These are phyloP conservation scores for Pedetes capensis DNA, from an alignment of 2,113 vertebrate species.

Conservation along the genomic window DNA sequence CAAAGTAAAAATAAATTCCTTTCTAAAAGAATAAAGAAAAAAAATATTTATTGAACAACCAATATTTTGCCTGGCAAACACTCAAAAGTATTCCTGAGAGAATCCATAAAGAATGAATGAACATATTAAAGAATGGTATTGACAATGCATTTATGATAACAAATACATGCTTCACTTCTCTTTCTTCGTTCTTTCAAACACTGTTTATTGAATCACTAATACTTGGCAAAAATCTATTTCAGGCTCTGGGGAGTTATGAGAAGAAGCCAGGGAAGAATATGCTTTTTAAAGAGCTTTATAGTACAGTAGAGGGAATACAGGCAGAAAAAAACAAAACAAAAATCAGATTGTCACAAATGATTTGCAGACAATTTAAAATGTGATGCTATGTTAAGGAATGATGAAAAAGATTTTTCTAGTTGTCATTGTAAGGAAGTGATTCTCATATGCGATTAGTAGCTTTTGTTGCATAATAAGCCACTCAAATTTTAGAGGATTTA, in stretches of 20 bases:
- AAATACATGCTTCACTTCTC: neutral
- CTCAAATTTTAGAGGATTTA: neutral
- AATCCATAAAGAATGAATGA: neutral
- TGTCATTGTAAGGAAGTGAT: accelerated
- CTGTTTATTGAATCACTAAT: neutral
- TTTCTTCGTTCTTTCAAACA: neutral
- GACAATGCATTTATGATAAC: neutral
- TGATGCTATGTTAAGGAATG: neutral
- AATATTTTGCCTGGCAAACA: neutral
- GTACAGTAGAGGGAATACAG: neutral
- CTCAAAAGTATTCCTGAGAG: neutral
- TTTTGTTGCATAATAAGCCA: neutral
- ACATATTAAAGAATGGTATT: neutral
- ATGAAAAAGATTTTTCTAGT: neutral
- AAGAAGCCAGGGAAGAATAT: neutral
- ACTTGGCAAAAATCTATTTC: neutral
- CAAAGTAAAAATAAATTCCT: neutral
- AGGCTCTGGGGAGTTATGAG: neutral
- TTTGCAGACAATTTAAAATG: neutral
- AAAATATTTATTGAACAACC: neutral
- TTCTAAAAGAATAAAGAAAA: neutral
- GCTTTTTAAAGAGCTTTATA: neutral
- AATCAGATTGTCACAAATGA: neutral
- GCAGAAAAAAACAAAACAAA: neutral
- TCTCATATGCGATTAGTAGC: neutral